Base-by-base conservation (phyloP, 2,888 invertebrate genomes). In the Torymus tubicola region DNA sequence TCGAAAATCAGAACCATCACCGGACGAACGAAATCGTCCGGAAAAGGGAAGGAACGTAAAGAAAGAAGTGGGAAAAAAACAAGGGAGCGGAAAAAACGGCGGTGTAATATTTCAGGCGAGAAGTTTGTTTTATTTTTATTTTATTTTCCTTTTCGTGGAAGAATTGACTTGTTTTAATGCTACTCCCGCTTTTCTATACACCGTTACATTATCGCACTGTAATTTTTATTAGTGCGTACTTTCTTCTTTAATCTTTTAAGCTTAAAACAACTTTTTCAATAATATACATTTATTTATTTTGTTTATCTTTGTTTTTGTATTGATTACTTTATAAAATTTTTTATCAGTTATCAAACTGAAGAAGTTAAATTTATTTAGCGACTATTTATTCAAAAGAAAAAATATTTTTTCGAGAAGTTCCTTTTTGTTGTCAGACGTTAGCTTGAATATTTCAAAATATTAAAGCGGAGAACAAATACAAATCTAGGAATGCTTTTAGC, bases 11-110 rank as follows among this genome's bases (percentile, higher is more conserved):
- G 63, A 79, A 52, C n/a, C 52, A 31, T 52, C 31, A 55, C 42
- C 31, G 73, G 24, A 24, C 13, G 50, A 24, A 73, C 24, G 60
- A 80, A 80, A 80, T 79, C 61, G 73, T 53, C 55, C 69, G 82
- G 74, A 72, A 80, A 78, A 53, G 42, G 73, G 13, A 65, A 1
- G 58, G 78, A 16, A 58, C 14, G 13, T 31, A 18, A n/a, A 50
- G 10, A 50, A n/a, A 16, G 65, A 31, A 5, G 3, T 3, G 31
- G 5, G 5, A 31, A 5, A 5, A 24, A 3, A 5, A 31, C 3
- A 4, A 5, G 31, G 5, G 3, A 4, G 31, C 31, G 3, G 31
- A 31, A 3, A 31, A 21, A 42, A 57, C 5, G 52, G 5, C 68
- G 58, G 58, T 24, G 73, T 31, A 65, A 72, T 69, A 65, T 63